Base-by-base conservation (phyloP, 2,113 vertebrate species). In the Cavia porcellus region DNA sequence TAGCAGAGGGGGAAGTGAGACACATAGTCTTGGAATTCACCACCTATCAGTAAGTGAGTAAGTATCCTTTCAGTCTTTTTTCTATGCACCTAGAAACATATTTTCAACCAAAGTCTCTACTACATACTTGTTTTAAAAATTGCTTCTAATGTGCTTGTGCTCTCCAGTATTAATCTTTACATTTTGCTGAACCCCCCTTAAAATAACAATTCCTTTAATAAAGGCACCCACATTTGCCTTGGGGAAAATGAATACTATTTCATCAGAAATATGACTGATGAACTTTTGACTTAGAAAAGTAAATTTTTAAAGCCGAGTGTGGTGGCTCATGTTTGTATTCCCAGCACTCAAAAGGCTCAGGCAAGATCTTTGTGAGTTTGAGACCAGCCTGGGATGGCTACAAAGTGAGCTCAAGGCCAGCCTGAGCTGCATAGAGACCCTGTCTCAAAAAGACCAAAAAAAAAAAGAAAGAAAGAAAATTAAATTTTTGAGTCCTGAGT, bases 121-220 rank as follows among this genome's bases (percentile, higher is more conserved):
- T 62, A 61, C 30, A 64, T 70, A 11, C 2, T 59, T 1, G 5
- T 32, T 45, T 85, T 86, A 83, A 68, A 52, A 62, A 35, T 86
- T 59, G 59, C 38, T 92, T 86, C 57, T 15, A 82, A 85, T 38
- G 24, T 79, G 22, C 32, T 66, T 68, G 52, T 52, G 55, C 42
- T 88, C 90, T 81, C 19, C 79, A 64, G 80, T 77, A 45, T 87
- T 95, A 92, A 59, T 59, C 55, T 83, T 96, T 47, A n/a, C 1
- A 83, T 30, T 92, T 79, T 90, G 50, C 66, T 90, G 68, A 72
- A 42, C 32, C 86, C 10, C 35, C 42, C 72, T 96, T 88, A 92
- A 92, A 95, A 90, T 95, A 93, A 85, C 8, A 30, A 93, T 70
- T 91, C 47, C 50, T 92, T 30, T 94, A 82, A 86, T 89, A 91